These are phyloP conservation scores for Hydropotes inermis DNA, from an alignment of 2,113 vertebrate species.

Conservation along the genomic window DNA sequence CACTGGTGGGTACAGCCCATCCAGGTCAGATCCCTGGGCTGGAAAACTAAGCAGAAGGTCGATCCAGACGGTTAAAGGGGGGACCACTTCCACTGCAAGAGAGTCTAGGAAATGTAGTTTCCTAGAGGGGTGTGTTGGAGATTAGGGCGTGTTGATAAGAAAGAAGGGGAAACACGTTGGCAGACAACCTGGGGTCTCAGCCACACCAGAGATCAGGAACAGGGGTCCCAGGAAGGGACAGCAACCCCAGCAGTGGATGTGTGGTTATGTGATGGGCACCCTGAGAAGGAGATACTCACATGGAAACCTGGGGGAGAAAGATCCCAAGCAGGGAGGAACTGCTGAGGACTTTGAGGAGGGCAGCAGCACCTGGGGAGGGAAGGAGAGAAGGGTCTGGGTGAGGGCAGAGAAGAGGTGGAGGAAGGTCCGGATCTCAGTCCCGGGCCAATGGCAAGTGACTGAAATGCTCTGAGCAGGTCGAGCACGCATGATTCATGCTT, in stretches of 20 bases:
- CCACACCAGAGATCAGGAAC: background rate
- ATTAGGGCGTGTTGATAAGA: background rate
- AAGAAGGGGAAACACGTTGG: background rate
- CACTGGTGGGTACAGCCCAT: background rate
- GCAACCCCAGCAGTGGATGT: background rate
- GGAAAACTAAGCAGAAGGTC: background rate
- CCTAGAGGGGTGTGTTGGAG: background rate
- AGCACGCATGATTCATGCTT: rapidly evolving
- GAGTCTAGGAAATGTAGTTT: background rate
- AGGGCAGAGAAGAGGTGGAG: background rate
- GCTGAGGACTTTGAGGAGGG: background rate
- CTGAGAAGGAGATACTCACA: rapidly evolving
- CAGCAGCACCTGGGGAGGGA: background rate
- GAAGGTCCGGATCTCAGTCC: background rate
- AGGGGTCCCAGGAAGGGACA: background rate
- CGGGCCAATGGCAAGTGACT: background rate
- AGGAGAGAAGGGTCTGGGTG: rapidly evolving
- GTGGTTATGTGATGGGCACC: rapidly evolving
- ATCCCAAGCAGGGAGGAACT: background rate
- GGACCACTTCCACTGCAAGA: background rate
- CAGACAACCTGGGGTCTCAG: background rate
- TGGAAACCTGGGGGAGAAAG: background rate
- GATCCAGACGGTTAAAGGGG: background rate
- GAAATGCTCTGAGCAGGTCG: background rate
- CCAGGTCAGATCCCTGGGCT: background rate